Evolutionary conservation across 2,113 vertebrate genomes (phyloP).

Genomic region (Sorex fumeus): DNA sequence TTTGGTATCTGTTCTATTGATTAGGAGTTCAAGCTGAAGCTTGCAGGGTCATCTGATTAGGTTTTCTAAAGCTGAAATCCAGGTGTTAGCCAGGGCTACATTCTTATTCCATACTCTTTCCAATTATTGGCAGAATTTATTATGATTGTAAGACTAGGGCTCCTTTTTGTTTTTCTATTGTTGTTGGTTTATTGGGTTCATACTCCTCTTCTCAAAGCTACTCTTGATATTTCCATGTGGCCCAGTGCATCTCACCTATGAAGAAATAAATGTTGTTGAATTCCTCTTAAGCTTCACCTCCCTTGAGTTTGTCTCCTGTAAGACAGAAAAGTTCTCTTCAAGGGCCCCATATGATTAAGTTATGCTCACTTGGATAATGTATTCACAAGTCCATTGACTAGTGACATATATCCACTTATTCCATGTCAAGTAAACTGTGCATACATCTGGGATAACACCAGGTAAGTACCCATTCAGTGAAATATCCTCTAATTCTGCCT

Average conservation of each 20-base stretch:
- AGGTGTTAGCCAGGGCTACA: too few relatives aligned
- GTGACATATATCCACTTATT: background rate
- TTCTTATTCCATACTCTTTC: background rate
- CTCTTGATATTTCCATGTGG: background rate
- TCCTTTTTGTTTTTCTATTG: background rate
- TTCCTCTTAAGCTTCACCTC: background rate
- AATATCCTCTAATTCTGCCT: background rate
- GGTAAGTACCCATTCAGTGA: background rate
- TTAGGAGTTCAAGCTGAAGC: background rate
- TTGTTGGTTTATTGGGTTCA: background rate
- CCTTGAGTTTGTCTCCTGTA: background rate
- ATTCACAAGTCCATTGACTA: background rate
- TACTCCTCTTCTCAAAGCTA: background rate
- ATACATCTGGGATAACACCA: background rate
- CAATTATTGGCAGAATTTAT: background rate
- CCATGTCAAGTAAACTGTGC: background rate
- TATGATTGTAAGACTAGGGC: background rate
- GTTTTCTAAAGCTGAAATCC: background rate
- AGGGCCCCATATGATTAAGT: background rate
- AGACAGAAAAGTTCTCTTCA: background rate
- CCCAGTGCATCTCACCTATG: background rate
- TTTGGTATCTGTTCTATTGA: background rate
- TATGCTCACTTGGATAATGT: background rate
- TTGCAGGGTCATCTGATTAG: background rate
- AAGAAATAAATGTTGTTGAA: background rate